Evolutionary conservation across 2,797 vertebrate species (phyloP).

Genomic region (Gadopsis marmoratus): DNA sequence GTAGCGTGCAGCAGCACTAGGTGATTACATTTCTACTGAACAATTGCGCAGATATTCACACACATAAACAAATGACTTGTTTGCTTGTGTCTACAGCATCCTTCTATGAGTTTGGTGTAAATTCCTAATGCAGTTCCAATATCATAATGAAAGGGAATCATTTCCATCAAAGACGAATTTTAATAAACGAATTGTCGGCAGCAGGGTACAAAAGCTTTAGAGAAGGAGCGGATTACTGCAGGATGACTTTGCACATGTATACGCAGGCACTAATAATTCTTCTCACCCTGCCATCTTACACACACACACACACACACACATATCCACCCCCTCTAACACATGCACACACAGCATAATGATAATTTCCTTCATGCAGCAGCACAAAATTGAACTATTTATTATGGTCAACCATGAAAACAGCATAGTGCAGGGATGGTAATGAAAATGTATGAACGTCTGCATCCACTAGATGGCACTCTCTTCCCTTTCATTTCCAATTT

Average conservation of each 20-base stretch:
- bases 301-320: slow-evolving; percentile 4
- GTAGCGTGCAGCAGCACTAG: neutral
- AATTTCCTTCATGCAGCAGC: slow-evolving; percentile 55
- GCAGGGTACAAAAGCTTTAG: slow-evolving; percentile 13
- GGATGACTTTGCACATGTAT: slow-evolving; percentile 50
- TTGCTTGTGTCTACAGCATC: neutral
- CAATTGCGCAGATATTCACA: neutral
- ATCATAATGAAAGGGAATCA: neutral
- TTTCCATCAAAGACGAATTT: neutral
- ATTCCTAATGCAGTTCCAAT: neutral
- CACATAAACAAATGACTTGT: neutral
- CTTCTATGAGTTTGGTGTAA: neutral
- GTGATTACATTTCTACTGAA: slow-evolving; percentile 5
- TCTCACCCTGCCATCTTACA: slow-evolving; percentile 4
- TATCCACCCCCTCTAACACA: neutral
- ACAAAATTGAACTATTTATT: slow-evolving; percentile 69
- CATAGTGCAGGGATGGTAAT: slow-evolving; percentile 50
- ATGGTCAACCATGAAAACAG: slow-evolving; percentile 66
- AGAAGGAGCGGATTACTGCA: slow-evolving; percentile 37
- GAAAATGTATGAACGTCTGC: slow-evolving; percentile 46
- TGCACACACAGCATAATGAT: slow-evolving; percentile 36
- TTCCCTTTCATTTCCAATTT: slow-evolving; percentile 73
- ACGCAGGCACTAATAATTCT: slow-evolving; percentile 21
- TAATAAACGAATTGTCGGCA: slow-evolving; percentile 2
- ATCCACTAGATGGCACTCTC: slow-evolving; percentile 83